Conservation (phyloP, 2,888 invertebrate genomes). For the Catocala sponsa region DNA sequence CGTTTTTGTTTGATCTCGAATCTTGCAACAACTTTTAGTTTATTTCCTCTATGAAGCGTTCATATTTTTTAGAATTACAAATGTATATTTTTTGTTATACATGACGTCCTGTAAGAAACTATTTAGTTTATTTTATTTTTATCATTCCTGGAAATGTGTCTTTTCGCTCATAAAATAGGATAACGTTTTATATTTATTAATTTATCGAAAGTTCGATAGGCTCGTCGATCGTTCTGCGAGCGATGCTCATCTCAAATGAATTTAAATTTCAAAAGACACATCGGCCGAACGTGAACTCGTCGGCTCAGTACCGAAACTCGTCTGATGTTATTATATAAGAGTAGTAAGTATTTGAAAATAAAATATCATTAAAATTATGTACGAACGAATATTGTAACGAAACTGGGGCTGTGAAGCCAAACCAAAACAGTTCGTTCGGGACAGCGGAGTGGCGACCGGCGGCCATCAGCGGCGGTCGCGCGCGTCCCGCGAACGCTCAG, state of each 20-base stretch:
- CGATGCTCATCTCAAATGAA: conserved; percentile 42
- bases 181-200: conserved; percentile 42
- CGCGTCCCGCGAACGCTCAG: conserved; percentile 68
- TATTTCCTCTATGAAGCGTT: conserved; percentile 62
- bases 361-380: conserved; percentile 69
- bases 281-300: conserved; percentile 44
- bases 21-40: conserved; percentile 71
- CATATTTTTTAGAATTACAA: conserved; percentile 66
- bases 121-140: conserved; percentile 61
- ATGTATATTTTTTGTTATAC: conserved; percentile 74
- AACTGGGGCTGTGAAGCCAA: conserved; percentile 81
- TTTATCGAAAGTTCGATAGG: conserved; percentile 15
- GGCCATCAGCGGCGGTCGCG: conserved; percentile 30
- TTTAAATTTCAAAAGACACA: conserved; percentile 42
- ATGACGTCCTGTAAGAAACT: conserved; percentile 56
- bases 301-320: conserved; percentile 54
- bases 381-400: conserved; percentile 70
- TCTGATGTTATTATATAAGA: conserved; percentile 56
- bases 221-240: conserved; percentile 23
- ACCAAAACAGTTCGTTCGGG: conserved; percentile 73
- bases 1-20: conserved; percentile 77
- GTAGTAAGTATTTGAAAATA: conserved; percentile 54
- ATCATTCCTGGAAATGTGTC: conserved; percentile 48
- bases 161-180: conserved; percentile 67
- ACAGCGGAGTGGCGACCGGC: conserved; percentile 51